Conservation (phyloP, 2,113 vertebrate genomes). For the Aptenodytes patagonicus region DNA sequence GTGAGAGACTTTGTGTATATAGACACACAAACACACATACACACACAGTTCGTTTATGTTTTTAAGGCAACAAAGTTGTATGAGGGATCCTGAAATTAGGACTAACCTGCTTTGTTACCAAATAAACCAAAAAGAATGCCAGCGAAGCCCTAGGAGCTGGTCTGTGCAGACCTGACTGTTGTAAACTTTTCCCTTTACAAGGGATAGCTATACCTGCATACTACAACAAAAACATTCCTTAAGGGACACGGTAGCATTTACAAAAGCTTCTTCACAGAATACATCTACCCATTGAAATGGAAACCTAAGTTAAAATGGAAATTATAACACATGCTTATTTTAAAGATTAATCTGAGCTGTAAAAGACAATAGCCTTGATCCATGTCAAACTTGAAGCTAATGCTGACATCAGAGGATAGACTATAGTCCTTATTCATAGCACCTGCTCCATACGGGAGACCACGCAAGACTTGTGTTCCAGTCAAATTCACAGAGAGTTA, state of each 20-base stretch:
- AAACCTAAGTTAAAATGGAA: neutral
- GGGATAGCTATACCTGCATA: neutral
- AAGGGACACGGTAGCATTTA: neutral
- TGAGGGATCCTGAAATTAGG: neutral
- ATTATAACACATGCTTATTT: neutral
- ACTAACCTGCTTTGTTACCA: neutral
- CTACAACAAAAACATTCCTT: neutral
- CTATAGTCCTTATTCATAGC: neutral
- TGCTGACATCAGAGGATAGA: neutral
- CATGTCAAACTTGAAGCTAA: neutral
- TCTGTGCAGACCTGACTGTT: neutral
- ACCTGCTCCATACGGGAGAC: neutral
- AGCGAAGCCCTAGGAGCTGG: neutral
- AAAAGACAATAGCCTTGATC: neutral
- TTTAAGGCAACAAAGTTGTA: neutral
- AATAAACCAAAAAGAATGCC: neutral
- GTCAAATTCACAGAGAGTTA: neutral
- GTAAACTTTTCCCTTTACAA: neutral
- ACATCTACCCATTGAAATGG: neutral
- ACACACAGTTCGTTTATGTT: neutral
- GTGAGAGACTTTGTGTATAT: accelerated
- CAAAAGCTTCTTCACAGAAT: neutral
- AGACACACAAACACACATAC: neutral
- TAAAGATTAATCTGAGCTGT: neutral
- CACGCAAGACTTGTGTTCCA: neutral